Conservation (phyloP, 1,140 invertebrate species). For the Arctopsyche grandis region DNA sequence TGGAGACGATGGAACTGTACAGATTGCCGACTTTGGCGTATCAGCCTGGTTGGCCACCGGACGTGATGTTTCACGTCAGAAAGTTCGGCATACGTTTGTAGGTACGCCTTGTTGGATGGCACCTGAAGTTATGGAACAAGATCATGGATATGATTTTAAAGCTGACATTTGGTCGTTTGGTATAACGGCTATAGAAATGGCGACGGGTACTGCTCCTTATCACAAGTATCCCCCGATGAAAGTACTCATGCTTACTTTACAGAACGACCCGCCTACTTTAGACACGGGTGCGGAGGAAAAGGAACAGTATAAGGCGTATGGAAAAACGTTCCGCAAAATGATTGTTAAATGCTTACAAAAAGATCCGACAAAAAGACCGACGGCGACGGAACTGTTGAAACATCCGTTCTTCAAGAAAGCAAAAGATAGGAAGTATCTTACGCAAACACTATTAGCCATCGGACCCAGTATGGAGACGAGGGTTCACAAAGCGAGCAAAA, state of each 20-base stretch:
- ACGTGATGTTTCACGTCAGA: slow-evolving; percentile 91
- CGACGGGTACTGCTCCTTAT: slow-evolving; percentile 98
- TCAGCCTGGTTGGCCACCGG: slow-evolving; percentile 94
- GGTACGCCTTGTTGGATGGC: slow-evolving; percentile 99
- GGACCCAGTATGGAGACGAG: slow-evolving; percentile 84
- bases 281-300: slow-evolving; percentile 95
- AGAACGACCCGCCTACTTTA: slow-evolving; percentile 97
- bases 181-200: slow-evolving; percentile 99
- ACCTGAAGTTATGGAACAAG: slow-evolving; percentile 99
- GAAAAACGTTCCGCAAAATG: slow-evolving; percentile 97
- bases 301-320: slow-evolving; percentile 98
- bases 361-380: slow-evolving; percentile 93
- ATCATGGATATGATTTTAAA: slow-evolving; percentile 99
- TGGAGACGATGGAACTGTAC: slow-evolving; percentile 96
- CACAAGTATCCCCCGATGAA: slow-evolving; percentile 99
- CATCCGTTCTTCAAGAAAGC: slow-evolving; percentile 99
- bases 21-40: slow-evolving; percentile 97
- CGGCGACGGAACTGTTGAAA: slow-evolving; percentile 96
- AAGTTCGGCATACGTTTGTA: slow-evolving; percentile 97
- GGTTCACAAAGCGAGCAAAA: slow-evolving; percentile 75
- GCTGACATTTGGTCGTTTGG: slow-evolving; percentile 99
- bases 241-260: slow-evolving; percentile 96
- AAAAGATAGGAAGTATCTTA: slow-evolving; percentile 95
- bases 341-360: slow-evolving; percentile 97
- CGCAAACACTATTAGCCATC: slow-evolving; percentile 85